These are phyloP conservation scores for Lathamus discolor DNA, from an alignment of 2,113 vertebrate species.

Conservation along the genomic window DNA sequence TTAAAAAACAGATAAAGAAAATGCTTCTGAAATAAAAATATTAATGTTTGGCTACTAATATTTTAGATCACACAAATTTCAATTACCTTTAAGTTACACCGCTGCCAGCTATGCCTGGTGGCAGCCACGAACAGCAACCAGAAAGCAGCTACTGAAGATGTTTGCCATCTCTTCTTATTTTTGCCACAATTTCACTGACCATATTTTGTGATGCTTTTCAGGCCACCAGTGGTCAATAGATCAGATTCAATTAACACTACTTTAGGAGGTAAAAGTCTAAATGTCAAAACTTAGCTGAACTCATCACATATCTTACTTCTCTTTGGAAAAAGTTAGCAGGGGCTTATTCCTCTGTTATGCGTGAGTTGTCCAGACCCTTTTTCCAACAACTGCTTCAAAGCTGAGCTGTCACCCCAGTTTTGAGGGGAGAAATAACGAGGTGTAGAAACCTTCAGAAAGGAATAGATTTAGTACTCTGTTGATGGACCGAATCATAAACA, in stretches of 20 bases:
- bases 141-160: neutral
- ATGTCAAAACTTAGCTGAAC: neutral
- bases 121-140: rapidly evolving
- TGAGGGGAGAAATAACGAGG: neutral
- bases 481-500: neutral
- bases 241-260: neutral
- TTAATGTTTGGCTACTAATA: neutral
- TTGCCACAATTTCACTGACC: neutral
- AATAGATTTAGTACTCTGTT: neutral
- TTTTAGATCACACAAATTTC: neutral
- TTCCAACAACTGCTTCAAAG: neutral
- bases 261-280: neutral
- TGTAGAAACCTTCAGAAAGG: neutral
- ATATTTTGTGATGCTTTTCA: neutral
- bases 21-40: neutral
- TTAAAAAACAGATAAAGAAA: neutral
- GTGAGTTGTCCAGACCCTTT: neutral
- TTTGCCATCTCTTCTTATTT: neutral
- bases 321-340: neutral
- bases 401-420: neutral
- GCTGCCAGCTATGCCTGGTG: neutral
- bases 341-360: neutral
- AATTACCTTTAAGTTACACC: neutral
- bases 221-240: neutral
- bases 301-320: neutral